Conservation (phyloP, 2,888 invertebrate genomes). For the Sesamia inferens region DNA sequence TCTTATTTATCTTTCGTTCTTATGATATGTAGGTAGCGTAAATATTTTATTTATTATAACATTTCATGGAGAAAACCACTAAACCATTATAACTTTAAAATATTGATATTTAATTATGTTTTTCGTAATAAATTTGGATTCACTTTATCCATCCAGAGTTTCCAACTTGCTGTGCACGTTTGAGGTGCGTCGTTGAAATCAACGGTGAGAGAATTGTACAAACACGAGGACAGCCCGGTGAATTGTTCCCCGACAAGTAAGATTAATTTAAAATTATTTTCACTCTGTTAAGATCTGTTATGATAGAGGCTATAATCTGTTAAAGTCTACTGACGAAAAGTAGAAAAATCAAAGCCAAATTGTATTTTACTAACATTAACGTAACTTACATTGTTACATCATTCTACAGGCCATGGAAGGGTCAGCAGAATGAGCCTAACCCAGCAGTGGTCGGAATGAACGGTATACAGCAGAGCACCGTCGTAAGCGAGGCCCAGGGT, state of each 20-base stretch:
- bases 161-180: constrained; percentile 86
- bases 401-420: constrained; percentile 84
- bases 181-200: constrained; percentile 85
- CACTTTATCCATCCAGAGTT: constrained; percentile 74
- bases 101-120: neutral
- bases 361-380: neutral
- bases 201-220: constrained; percentile 87
- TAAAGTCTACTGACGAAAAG: neutral
- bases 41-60: neutral
- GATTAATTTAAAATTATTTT: constrained; percentile 28
- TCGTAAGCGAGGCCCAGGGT: constrained; percentile 79
- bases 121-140: constrained; percentile 1
- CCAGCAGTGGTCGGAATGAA: constrained; percentile 85
- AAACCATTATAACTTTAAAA: neutral
- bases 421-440: constrained; percentile 86
- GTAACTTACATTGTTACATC: neutral
- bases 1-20: too few relatives aligned
- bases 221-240: constrained; percentile 86
- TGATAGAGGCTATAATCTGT: neutral
- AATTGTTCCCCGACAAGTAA: constrained; percentile 88
- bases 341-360: neutral
- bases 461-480: constrained; percentile 81
- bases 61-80: neutral
- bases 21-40: neutral
- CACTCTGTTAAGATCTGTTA: too few relatives aligned